Percentiles rank a stretch among this genome's conserved stretches.
Evolutionary conservation across 1,140 invertebrate genomes (phyloP).

Genomic region (Diachasmimorpha longicaudata): DNA sequence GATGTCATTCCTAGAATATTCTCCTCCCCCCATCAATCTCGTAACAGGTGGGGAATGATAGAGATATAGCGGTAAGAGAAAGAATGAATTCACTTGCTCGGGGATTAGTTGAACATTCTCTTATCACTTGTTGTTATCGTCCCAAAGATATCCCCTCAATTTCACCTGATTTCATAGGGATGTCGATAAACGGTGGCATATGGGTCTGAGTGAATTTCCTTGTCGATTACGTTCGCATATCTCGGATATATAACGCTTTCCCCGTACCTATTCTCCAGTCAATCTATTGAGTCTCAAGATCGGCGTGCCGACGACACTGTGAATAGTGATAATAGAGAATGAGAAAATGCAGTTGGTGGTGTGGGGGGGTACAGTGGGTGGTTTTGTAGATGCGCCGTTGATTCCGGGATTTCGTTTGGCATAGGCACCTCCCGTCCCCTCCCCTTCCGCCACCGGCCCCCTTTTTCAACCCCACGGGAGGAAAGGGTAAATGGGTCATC

Average conservation of each 20-base stretch:
- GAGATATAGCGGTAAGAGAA: too few species aligned
- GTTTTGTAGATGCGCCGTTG: neutral
- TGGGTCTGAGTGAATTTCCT: neutral
- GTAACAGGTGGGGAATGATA: neutral
- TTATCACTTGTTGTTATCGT: neutral
- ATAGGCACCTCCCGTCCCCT: neutral
- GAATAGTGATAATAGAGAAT: neutral
- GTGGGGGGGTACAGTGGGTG: neutral
- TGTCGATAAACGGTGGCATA: neutral
- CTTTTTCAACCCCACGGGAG: neutral
- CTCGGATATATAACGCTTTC: neutral
- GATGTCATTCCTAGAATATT: neutral
- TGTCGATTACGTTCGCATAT: neutral
- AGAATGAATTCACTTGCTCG: too few species aligned
- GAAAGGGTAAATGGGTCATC: constrained; percentile 52
- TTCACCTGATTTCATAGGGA: neutral
- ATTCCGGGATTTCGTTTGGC: neutral
- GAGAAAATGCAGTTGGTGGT: neutral
- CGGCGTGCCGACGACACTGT: neutral
- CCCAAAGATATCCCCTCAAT: neutral
- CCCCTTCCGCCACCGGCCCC: neutral
- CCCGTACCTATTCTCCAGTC: neutral
- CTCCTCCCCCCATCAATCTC: neutral
- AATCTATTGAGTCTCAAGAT: neutral
- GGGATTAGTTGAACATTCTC: neutral